phyloP scores from a whole-genome alignment of 2,888 invertebrate species.

The Rapana venosa region DNA sequence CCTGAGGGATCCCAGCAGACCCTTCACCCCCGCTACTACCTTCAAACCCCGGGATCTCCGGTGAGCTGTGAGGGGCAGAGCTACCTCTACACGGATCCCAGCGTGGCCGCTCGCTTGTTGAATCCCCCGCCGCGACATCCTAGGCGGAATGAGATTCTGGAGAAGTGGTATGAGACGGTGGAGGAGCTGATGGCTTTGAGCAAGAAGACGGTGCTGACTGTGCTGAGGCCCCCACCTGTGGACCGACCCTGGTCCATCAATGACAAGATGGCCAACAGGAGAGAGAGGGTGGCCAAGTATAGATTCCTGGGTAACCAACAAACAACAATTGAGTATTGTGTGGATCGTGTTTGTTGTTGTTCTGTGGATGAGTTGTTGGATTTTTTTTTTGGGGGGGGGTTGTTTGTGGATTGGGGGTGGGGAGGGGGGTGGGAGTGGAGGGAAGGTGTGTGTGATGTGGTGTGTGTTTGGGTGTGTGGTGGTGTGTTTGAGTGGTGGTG shows the following conservation, averaged over 20 bases:
- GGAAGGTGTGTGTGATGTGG: no score
- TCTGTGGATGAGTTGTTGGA: not conserved
- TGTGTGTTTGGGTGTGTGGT: no score
- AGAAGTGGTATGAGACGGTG: conserved; percentile 33
- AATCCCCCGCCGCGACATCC: not conserved
- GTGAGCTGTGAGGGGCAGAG: not conserved
- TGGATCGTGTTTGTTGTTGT: not conserved
- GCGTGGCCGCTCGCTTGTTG: conserved; percentile 28
- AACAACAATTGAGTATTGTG: not conserved
- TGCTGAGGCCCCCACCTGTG: conserved; percentile 31
- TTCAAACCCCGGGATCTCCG: not conserved
- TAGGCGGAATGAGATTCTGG: not conserved
- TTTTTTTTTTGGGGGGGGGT: no score
- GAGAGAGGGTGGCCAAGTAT: conserved; percentile 50
- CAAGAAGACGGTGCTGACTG: conserved; percentile 20
- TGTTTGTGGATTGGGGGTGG: no score
- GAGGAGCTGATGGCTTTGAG: conserved; percentile 29
- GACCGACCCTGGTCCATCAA: conserved; percentile 39
- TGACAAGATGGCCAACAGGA: conserved; percentile 39
- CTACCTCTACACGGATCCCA: conserved; percentile 40
- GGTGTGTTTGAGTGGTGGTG: no score
- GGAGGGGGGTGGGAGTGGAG: no score
- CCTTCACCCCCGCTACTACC: not conserved
- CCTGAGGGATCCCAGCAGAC: not conserved
- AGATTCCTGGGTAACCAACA: conserved; percentile 54